A percentile compares a stretch with the other conserved stretches of the same genome.
Conservation (phyloP, 2,797 vertebrate genomes). For the Eospalax fontanierii region DNA sequence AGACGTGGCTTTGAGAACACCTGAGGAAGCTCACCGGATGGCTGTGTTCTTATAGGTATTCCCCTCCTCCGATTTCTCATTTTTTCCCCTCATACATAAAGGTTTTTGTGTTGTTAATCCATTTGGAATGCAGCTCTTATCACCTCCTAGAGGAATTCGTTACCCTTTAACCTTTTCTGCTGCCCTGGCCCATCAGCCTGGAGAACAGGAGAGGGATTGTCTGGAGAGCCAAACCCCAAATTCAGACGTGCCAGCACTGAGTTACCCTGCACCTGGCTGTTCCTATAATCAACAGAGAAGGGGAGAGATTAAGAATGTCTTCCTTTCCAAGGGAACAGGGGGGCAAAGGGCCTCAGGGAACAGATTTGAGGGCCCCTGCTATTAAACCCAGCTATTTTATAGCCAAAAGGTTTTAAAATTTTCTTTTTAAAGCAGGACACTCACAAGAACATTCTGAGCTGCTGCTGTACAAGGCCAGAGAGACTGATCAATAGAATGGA, state of each 20-base stretch:
- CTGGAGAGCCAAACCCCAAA: constrained; percentile 49
- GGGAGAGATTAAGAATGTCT: constrained; percentile 38
- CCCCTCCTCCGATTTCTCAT: neutral
- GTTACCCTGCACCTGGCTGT: neutral
- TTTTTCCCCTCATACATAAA: neutral
- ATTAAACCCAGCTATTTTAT: constrained; percentile 66
- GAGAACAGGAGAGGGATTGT: constrained; percentile 67
- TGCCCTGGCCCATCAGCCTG: neutral
- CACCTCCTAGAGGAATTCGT: constrained; percentile 75
- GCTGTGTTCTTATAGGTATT: neutral
- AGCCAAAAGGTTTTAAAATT: constrained; percentile 11
- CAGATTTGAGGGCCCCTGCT: constrained; percentile 43
- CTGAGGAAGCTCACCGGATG: neutral
- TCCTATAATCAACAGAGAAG: constrained; percentile 55
- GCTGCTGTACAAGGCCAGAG: constrained; percentile 50
- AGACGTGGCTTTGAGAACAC: constrained; percentile 20
- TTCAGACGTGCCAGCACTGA: constrained; percentile 62
- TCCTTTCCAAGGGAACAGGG: neutral
- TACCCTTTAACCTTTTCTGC: constrained; percentile 66
- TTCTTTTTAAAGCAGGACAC: neutral
- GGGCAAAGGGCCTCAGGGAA: constrained; percentile 42
- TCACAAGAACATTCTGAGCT: constrained; percentile 3
- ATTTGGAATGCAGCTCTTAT: constrained; percentile 80
- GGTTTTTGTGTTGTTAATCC: constrained; percentile 71
- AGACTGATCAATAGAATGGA: constrained; percentile 17